Percentiles rank a stretch among this genome's conserved stretches.
Conservation (phyloP, 2,888 invertebrate genomes). For the Apotomis betuletana region DNA sequence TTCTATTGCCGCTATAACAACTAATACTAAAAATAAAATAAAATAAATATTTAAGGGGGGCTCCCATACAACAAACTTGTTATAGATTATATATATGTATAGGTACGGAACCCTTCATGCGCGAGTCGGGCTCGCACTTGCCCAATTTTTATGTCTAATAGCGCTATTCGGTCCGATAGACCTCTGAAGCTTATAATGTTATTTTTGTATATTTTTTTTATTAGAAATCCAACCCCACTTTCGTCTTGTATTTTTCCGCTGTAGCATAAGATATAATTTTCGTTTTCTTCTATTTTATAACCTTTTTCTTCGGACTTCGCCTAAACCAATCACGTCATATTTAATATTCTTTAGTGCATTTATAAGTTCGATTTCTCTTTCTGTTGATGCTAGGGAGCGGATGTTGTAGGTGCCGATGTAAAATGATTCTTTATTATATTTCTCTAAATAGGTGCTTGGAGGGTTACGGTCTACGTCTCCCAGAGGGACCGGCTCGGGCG, state of each 20-base stretch:
- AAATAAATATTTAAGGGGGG: too few species aligned
- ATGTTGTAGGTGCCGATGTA: not conserved
- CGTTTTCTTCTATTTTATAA: not conserved
- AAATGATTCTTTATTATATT: not conserved
- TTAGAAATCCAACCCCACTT: not conserved
- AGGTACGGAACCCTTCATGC: too few species aligned
- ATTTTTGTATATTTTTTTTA: not conserved
- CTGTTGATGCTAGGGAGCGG: not conserved
- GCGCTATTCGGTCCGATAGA: not conserved
- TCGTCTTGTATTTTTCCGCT: not conserved
- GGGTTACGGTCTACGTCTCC: conserved; percentile 2
- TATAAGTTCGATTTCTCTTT: not conserved
- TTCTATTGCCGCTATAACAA: too few species aligned
- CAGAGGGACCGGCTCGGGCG: conserved; percentile 5
- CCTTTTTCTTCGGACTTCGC: conserved; percentile 2
- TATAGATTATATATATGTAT: too few species aligned
- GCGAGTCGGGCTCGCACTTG: too few species aligned
- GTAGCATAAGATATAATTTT: not conserved
- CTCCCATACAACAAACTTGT: too few species aligned
- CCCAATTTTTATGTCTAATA: not conserved
- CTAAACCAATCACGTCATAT: not conserved
- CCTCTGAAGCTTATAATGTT: not conserved
- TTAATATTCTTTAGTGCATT: not conserved
- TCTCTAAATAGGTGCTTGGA: not conserved
- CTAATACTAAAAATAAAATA: too few species aligned